A percentile compares a stretch with the other conserved stretches of the same genome.
Conservation (phyloP, 2,797 vertebrate genomes). For the Lepilemur septentrionalis region DNA sequence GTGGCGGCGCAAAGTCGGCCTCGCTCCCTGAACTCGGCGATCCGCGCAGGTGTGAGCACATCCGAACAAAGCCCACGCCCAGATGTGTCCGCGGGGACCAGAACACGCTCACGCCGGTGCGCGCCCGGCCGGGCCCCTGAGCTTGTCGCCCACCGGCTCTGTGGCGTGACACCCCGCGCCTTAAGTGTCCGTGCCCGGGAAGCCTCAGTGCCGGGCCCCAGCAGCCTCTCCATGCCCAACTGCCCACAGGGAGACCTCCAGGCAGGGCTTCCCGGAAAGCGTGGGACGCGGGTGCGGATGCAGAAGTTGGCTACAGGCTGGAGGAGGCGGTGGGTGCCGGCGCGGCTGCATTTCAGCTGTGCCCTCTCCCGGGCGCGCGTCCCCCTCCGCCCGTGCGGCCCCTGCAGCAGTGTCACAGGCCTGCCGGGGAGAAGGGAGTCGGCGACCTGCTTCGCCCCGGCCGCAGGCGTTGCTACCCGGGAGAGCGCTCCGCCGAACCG, state of each 20-base stretch:
- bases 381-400: background rate
- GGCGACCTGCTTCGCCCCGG: background rate
- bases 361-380: background rate
- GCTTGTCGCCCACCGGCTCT: background rate
- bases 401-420: background rate
- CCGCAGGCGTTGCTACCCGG: background rate
- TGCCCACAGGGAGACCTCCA: background rate
- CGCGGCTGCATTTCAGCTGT: background rate
- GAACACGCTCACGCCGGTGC: background rate
- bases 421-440: background rate
- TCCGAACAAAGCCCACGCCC: slow-evolving; percentile 77
- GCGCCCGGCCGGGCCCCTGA: background rate
- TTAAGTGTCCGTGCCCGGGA: background rate
- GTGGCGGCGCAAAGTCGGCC: background rate
- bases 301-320: slow-evolving; percentile 31
- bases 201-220: background rate
- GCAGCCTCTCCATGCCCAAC: background rate
- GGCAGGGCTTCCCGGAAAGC: background rate
- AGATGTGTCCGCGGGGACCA: slow-evolving; percentile 19
- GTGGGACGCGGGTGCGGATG: background rate
- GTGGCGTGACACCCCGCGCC: background rate
- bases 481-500: background rate
- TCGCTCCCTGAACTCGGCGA: background rate
- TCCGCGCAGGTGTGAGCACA: slow-evolving; percentile 58
- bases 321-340: background rate